A percentile compares a stretch with the other conserved stretches of the same genome.
Conservation (phyloP, 2,888 invertebrate genomes). For the Lochmaea crataegi region DNA sequence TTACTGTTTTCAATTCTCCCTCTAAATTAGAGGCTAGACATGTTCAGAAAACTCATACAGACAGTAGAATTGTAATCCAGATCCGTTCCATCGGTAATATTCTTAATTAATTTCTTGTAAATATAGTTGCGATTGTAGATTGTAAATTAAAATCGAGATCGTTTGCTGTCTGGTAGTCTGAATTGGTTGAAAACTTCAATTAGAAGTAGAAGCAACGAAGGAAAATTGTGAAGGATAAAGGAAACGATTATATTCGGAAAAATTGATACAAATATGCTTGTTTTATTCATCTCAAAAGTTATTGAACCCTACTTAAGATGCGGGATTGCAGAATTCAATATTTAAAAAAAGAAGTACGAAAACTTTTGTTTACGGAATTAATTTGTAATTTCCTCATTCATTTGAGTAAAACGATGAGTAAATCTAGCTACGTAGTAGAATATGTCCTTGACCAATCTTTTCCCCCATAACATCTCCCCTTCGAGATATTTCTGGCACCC, state of each 20-base stretch:
- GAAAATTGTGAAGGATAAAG: neutral
- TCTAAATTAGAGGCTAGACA: neutral
- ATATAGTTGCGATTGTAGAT: neutral
- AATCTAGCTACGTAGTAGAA: constrained; percentile 35
- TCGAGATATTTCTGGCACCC: constrained; percentile 40
- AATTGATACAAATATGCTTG: neutral
- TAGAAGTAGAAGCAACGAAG: neutral
- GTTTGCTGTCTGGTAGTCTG: neutral
- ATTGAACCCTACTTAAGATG: neutral
- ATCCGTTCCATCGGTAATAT: neutral
- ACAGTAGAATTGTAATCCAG: neutral
- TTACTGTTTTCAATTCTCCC: neutral
- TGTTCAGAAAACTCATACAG: constrained; percentile 1
- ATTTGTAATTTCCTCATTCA: constrained; percentile 5
- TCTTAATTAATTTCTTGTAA: neutral
- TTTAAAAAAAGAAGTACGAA: too few species aligned
- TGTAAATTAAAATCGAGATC: neutral
- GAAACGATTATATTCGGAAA: neutral
- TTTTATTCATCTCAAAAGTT: neutral
- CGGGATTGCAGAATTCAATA: neutral
- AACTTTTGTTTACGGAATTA: neutral
- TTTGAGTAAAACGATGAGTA: constrained; percentile 14
- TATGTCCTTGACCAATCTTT: constrained; percentile 43
- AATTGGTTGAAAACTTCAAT: neutral
- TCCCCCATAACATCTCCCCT: constrained; percentile 40